Evolutionary conservation across 2,888 invertebrate genomes (phyloP).

Genomic region (Chaitophorus viminalis): DNA sequence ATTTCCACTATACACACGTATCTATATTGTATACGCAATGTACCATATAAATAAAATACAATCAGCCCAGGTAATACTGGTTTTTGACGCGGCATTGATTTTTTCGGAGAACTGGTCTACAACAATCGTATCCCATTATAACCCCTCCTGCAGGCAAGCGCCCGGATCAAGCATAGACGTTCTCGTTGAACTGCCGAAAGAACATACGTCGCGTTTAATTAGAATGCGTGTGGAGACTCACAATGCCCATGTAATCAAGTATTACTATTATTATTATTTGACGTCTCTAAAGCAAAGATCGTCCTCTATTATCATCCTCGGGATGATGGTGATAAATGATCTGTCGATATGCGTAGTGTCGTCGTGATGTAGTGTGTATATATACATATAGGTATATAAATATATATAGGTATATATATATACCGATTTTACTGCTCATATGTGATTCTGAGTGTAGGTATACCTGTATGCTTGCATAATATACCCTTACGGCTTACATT

Average conservation of each 20-base stretch:
- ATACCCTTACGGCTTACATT: neutral
- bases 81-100: slow-evolving; percentile 30
- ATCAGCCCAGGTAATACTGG: slow-evolving; percentile 17
- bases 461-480: neutral
- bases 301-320: slow-evolving; percentile 44
- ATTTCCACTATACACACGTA: neutral
- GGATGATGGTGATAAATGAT: slow-evolving; percentile 40
- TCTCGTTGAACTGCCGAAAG: neutral
- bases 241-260: slow-evolving; percentile 31
- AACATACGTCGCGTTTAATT: slow-evolving; percentile 37
- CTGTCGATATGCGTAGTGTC: neutral
- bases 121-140: neutral
- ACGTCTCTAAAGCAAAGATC: slow-evolving; percentile 39
- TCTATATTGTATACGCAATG: neutral
- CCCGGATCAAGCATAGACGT: too few relatives aligned
- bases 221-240: slow-evolving; percentile 42
- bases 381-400: too few relatives aligned
- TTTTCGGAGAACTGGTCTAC: slow-evolving; percentile 49
- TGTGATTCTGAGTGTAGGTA: neutral
- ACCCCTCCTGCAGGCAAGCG: neutral
- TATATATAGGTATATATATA: too few relatives aligned
- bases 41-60: neutral
- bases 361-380: neutral
- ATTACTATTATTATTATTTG: slow-evolving; percentile 20
- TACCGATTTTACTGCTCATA: neutral